These are phyloP conservation scores for Trisateles emortualis DNA, from an alignment of 2,888 invertebrate genomes.

Conservation along the genomic window DNA sequence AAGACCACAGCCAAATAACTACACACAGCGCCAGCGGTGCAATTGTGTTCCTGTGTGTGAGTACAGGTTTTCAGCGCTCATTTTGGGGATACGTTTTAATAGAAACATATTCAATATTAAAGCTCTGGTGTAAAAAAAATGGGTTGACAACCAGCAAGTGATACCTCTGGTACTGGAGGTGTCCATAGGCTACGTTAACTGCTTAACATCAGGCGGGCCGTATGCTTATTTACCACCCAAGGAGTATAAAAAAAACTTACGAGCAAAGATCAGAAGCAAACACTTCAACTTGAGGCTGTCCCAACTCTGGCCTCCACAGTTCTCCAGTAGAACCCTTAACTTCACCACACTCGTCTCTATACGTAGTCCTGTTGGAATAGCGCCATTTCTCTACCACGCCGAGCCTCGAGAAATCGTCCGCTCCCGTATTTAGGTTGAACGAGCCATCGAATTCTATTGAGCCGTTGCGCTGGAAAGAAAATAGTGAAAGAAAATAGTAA, in stretches of 20 bases:
- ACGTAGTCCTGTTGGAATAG: conserved; percentile 83
- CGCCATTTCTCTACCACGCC: conserved; percentile 92
- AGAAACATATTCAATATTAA: too few species aligned
- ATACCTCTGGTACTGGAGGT: too few species aligned
- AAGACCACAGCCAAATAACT: too few species aligned
- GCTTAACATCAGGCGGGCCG: too few species aligned
- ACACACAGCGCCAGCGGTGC: too few species aligned
- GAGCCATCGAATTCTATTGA: conserved; percentile 91
- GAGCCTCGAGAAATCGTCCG: conserved; percentile 87
- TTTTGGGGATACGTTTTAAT: too few species aligned
- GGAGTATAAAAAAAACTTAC: conserved; percentile 77
- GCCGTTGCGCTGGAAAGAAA: conserved; percentile 88
- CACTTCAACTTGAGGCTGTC: conserved; percentile 87
- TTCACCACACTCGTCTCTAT: conserved; percentile 88
- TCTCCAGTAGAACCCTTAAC: conserved; percentile 93
- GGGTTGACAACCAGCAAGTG: too few species aligned
- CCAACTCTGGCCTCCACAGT: conserved; percentile 91
- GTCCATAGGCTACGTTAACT: too few species aligned
- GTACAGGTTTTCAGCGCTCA: too few species aligned
- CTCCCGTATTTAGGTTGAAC: conserved; percentile 92
- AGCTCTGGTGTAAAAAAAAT: too few species aligned
- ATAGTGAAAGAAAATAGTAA: neutral
- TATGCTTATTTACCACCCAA: too few species aligned
- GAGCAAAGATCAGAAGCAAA: conserved; percentile 94
- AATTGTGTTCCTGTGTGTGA: too few species aligned